phyloP scores from a whole-genome alignment of 1,140 invertebrate genomes.

The Anagrus nilaparvatae region DNA sequence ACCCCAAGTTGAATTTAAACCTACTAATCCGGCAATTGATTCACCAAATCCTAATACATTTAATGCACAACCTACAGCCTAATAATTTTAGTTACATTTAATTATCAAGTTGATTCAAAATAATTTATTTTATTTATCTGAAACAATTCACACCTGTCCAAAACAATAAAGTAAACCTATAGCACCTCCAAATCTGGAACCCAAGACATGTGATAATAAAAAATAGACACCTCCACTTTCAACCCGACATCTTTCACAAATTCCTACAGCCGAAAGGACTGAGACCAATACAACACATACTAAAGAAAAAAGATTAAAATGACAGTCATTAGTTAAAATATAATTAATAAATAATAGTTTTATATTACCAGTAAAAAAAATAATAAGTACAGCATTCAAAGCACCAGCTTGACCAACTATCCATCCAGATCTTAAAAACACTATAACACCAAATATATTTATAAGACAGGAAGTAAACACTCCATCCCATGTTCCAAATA shows the following conservation, averaged over 20 bases:
- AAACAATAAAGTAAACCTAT: conserved; percentile 91
- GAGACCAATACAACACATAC: conserved; percentile 82
- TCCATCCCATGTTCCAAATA: conserved; percentile 97
- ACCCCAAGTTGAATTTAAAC: conserved; percentile 62
- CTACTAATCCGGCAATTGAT: conserved; percentile 77
- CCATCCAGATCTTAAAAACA: conserved; percentile 93
- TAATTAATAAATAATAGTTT: neutral
- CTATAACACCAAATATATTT: conserved; percentile 95
- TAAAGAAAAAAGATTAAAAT: conserved; percentile 25
- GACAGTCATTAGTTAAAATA: conserved; percentile 1
- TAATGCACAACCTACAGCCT: conserved; percentile 90
- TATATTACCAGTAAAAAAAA: conserved; percentile 67
- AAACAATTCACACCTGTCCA: conserved; percentile 61
- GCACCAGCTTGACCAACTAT: conserved; percentile 93
- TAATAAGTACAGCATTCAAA: conserved; percentile 75
- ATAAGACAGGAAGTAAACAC: conserved; percentile 91
- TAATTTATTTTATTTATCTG: conserved; percentile 12
- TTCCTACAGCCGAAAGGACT: conserved; percentile 87
- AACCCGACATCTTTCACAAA: conserved; percentile 88
- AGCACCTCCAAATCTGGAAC: conserved; percentile 83
- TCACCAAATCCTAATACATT: conserved; percentile 92
- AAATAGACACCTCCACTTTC: conserved; percentile 95
- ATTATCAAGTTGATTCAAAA: neutral
- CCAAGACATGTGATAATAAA: conserved; percentile 85
- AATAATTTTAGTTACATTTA: conserved; percentile 21